Evolutionary conservation across 2,888 invertebrate species (phyloP), one percentile per base, ranked within the genome.

Genomic region (Lithosia quadra): DNA sequence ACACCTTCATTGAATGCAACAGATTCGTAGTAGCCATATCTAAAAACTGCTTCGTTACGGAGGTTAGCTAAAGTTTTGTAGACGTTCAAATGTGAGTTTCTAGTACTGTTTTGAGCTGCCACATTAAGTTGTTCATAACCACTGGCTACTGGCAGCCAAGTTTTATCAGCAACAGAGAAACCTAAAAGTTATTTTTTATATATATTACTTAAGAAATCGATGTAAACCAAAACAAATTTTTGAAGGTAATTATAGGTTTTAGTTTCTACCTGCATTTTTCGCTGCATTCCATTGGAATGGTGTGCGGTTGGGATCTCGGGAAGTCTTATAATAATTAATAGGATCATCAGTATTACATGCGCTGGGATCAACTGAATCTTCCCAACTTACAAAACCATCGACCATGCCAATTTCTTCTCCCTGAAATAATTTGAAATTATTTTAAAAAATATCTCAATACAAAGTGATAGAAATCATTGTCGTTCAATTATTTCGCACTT

Each of bases 401-500:
- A 93, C 91, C 97, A 97, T 97, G 0, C 96, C 97, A 57, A 97
- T 96, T 91, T 97, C 97, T 85, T 97, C 97, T 43, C 97, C 98
- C 93, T 97, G 94, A 63, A 60, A 65, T 28, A 0, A 56, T 22
- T 55, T 5, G 9, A 8, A n/a, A n/a, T 49, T 8, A 0, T 49
- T 49, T 43, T 15, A 43, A 18, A 5, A 22, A 28, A 28, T 28
- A 28, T 2, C 3, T 5, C 3, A 55, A 24, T 3, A 55, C 2
- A 24, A 8, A 53, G n/a, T 43, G 22, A 57, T 57, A 7, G 13
- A 22, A 57, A 28, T 24, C 1, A 24, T 24, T 57, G 15, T 60
- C 8, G 1, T 22, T 36, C 13, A 56, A 56, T 36, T 0, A 21
- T 15, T 1, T 22, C 3, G 0, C 8, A 39, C 67, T 89, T 90